Base-by-base conservation (phyloP, 2,797 vertebrate species). In the Mus spretus region DNA sequence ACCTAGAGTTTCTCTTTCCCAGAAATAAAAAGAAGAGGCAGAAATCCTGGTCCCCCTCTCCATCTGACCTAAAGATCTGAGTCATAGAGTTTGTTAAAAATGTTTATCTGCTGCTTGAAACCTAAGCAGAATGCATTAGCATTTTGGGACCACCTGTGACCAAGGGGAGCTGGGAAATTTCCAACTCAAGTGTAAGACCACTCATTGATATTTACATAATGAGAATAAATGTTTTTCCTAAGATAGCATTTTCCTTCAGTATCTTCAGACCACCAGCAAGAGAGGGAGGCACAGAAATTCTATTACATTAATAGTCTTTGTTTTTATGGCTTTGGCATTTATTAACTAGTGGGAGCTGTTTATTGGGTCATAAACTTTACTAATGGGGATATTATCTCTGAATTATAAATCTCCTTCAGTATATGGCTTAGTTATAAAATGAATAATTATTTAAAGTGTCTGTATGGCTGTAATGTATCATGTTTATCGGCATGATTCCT, bases 301-400 rank as follows among this genome's bases (percentile, higher is more conserved):
- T 98, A 93, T 89, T 97, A 95, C 97, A 97, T 98, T 98, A 98
- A 98, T 98, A 98, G 98, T 96, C 80, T 93, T 98, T 90, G 89
- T 98, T 98, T 98, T 98, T 98, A 98, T 28, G 53, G 95, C 90
- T 98, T 98, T 90, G 96, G 97, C 96, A 98, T 98, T 98, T 98
- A 98, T 98, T 98, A 98, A 98, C 98, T 98, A 98, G 98, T 98
- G 96, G 97, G 97, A 98, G 97, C 97, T 98, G 97, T 98, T 98
- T 98, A 98, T 98, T 98, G 98, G 97, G 97, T 97, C 98, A 98
- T 99, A 98, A 98, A 98, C 97, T 98, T 97, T 98, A 98, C 98
- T 98, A 98, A 98, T 98, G 98, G 98, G 98, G 96, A 98, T 98
- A 98, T 98, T 98, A 98, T 98, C 98, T 98, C 97, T 97, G 98